Percentiles rank a stretch among this genome's conserved stretches.
These are phyloP conservation scores for Musca vetustissima DNA, from an alignment of 1,140 invertebrate species.

Conservation along the genomic window DNA sequence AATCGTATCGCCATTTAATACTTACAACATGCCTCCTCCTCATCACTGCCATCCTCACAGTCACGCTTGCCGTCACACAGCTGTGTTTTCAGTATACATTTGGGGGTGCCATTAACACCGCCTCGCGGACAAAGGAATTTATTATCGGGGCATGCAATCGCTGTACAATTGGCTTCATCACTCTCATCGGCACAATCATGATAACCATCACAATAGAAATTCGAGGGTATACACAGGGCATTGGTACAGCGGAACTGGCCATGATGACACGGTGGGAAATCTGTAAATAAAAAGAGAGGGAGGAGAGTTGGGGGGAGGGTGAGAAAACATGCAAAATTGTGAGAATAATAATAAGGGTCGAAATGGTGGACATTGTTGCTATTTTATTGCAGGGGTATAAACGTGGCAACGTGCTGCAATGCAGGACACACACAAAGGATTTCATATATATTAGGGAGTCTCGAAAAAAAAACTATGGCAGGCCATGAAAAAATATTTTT, in stretches of 20 bases:
- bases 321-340: not conserved
- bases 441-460: too few relatives aligned
- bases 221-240: constrained; percentile 85
- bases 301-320: not conserved
- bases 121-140: constrained; percentile 89
- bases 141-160: constrained; percentile 85
- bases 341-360: not conserved
- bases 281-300: constrained; percentile 56
- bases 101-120: constrained; percentile 66
- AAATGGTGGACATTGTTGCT: too few relatives aligned
- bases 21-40: constrained; percentile 86
- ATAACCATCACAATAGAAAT: constrained; percentile 81
- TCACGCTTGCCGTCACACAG: constrained; percentile 89
- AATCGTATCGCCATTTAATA: constrained; percentile 37
- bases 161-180: constrained; percentile 88
- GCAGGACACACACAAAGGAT: too few relatives aligned
- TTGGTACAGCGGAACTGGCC: constrained; percentile 93
- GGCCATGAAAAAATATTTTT: too few relatives aligned
- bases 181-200: constrained; percentile 83
- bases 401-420: too few relatives aligned
- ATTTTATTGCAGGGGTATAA: too few relatives aligned
- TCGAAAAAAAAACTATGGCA: too few relatives aligned
- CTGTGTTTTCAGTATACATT: constrained; percentile 85
- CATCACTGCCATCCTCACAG: constrained; percentile 88
- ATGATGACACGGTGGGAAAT: constrained; percentile 85